These are phyloP conservation scores for Pluvialis apricaria DNA, from an alignment of 2,113 vertebrate species.

Conservation along the genomic window DNA sequence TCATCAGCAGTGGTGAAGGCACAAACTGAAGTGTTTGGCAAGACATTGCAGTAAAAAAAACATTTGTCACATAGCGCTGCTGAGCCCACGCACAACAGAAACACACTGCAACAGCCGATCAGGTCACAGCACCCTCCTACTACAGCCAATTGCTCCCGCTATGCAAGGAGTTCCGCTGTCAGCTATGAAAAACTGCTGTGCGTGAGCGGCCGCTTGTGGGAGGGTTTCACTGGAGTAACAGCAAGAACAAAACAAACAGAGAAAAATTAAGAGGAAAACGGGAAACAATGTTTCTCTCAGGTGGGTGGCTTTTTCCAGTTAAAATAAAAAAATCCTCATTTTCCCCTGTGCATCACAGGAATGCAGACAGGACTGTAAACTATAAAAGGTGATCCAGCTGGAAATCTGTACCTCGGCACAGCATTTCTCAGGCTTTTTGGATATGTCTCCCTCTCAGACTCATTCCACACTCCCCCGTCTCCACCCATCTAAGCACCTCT, in stretches of 20 bases:
- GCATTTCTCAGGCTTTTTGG: neutral
- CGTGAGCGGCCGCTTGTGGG: accelerated
- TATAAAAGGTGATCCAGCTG: neutral
- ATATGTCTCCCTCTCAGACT: neutral
- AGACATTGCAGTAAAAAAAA: neutral
- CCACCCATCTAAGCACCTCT: neutral
- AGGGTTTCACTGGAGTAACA: neutral
- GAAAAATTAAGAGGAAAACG: neutral
- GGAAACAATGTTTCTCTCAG: neutral
- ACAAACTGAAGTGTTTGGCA: neutral
- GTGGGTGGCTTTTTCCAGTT: neutral
- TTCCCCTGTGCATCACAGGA: neutral
- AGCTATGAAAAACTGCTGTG: neutral
- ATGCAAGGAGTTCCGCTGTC: neutral
- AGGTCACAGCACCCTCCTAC: neutral
- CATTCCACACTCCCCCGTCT: neutral
- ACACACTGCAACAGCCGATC: neutral
- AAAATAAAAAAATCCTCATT: neutral
- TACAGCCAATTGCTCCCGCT: neutral
- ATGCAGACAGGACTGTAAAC: conserved; percentile 4
- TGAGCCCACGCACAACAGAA: neutral
- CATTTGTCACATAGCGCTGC: neutral
- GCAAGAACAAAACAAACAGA: neutral
- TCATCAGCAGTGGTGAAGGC: neutral
- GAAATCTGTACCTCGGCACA: neutral